phyloP scores from a whole-genome alignment of 2,888 invertebrate species.

The Strigamia crassipes region DNA sequence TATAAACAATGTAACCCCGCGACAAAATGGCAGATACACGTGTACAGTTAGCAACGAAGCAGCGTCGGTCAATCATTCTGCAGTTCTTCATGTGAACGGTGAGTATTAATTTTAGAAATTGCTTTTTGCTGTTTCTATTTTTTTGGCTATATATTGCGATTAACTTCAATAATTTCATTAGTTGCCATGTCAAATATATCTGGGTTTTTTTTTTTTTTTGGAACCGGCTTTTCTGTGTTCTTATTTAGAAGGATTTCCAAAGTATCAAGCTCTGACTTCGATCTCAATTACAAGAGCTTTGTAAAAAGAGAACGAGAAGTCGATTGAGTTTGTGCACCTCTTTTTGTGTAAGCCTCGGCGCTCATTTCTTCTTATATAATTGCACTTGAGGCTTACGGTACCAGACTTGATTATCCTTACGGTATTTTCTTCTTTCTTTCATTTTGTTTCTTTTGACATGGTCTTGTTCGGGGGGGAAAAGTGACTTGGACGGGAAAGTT shows the following conservation, averaged over 20 bases:
- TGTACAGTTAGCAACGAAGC: slow-evolving; percentile 49
- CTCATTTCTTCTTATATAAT: slow-evolving; percentile 25
- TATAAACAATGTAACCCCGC: slow-evolving; percentile 47
- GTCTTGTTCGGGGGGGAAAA: not conserved
- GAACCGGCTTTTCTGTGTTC: slow-evolving; percentile 67
- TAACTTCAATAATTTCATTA: too few species aligned
- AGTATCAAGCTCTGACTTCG: not conserved
- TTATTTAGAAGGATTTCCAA: not conserved
- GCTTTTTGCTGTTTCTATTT: too few species aligned
- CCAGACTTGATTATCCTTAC: slow-evolving; percentile 2
- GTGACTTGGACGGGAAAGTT: not conserved
- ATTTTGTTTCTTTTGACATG: not conserved
- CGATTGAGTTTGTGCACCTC: slow-evolving; percentile 15
- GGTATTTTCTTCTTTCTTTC: not conserved
- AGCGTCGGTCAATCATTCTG: slow-evolving; percentile 48
- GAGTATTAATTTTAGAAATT: too few species aligned
- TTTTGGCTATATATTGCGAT: too few species aligned
- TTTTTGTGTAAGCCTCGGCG: slow-evolving; percentile 15
- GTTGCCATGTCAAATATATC: too few species aligned
- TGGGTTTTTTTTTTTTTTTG: too few species aligned
- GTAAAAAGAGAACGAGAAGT: slow-evolving; percentile 4
- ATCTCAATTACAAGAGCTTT: slow-evolving; percentile 29
- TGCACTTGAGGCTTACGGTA: slow-evolving; percentile 12
- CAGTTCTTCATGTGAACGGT: slow-evolving; percentile 48
- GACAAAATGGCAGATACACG: slow-evolving; percentile 50